Conservation (phyloP, 2,888 invertebrate genomes). For the Noctuana brunneofusca region DNA sequence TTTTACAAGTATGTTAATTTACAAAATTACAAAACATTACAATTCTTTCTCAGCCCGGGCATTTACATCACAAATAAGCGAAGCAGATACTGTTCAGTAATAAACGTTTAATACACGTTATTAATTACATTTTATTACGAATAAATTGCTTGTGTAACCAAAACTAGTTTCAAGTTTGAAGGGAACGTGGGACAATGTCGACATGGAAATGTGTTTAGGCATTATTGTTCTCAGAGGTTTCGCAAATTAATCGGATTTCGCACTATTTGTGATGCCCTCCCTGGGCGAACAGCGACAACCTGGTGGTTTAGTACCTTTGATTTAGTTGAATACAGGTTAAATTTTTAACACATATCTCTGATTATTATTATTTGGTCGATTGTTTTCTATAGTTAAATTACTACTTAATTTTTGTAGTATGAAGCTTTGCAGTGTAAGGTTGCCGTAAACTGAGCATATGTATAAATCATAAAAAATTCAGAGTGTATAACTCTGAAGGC, state of each 20-base stretch:
- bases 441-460: no score
- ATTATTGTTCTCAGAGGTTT: slow-evolving; percentile 68
- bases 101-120: neutral
- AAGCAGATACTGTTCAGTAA: no score
- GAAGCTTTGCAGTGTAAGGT: no score
- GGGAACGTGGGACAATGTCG: neutral
- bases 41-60: no score
- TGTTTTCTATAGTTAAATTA: no score
- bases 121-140: neutral
- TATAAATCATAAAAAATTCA: no score
- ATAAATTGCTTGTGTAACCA: neutral
- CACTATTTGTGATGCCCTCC: slow-evolving; percentile 26
- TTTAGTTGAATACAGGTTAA: neutral
- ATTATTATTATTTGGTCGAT: no score
- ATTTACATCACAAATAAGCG: no score
- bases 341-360: neutral
- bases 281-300: neutral
- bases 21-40: no score
- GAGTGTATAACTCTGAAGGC: no score
- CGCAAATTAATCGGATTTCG: slow-evolving; percentile 71
- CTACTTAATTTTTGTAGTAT: no score
- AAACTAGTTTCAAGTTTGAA: neutral
- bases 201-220: slow-evolving; percentile 60
- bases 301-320: neutral
- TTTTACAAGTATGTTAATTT: no score